Conservation (phyloP, 2,797 vertebrate genomes). For the Enteromius viviparus region DNA sequence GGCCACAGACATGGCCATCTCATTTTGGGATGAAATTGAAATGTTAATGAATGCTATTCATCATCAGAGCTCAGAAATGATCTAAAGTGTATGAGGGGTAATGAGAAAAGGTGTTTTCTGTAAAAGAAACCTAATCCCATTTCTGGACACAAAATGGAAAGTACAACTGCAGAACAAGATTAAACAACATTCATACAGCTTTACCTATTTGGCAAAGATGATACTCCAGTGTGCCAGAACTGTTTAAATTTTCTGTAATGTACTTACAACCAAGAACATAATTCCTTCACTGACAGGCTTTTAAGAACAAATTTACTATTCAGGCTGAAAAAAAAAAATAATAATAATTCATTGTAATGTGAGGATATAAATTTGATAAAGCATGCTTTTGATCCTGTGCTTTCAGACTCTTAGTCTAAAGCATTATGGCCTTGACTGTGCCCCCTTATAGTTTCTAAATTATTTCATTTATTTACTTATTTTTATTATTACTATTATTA, state of each 20-base stretch:
- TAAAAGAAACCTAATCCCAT: conserved; percentile 1
- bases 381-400: conserved; percentile 7
- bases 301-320: conserved; percentile 50
- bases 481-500: no score
- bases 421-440: no score
- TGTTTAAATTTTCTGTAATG: conserved; percentile 50
- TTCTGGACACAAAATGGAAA: conserved; percentile 11
- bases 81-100: neutral
- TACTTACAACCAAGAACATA: conserved; percentile 44
- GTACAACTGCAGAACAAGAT: neutral
- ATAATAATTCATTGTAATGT: conserved; percentile 17
- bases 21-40: conserved; percentile 54
- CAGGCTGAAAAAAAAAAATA: conserved; percentile 16
- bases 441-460: neutral
- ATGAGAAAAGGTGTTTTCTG: conserved; percentile 9
- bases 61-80: conserved; percentile 41
- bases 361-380: conserved; percentile 30
- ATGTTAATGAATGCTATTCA: conserved; percentile 58
- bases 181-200: conserved; percentile 13
- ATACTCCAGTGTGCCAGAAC: conserved; percentile 12
- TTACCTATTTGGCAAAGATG: conserved; percentile 36
- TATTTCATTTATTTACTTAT: neutral
- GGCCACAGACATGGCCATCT: conserved; percentile 54
- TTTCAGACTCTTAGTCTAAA: neutral
- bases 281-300: conserved; percentile 54